phyloP scores from a whole-genome alignment of 2,888 invertebrate genomes.

The Cyaniris semiargus region DNA sequence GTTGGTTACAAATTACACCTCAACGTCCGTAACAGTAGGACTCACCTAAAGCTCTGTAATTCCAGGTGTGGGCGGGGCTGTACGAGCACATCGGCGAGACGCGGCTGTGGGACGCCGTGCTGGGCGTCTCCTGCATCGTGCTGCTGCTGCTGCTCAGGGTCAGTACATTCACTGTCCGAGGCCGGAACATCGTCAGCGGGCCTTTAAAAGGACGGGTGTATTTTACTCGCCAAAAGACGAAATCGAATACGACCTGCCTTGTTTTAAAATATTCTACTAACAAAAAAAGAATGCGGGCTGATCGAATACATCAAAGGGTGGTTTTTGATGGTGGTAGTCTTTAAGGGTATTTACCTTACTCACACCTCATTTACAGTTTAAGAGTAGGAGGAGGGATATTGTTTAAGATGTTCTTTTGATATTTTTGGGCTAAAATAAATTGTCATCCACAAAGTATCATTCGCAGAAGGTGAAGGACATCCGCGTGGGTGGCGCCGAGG shows the following conservation, averaged over 20 bases:
- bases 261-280: neutral
- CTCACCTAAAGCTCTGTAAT: neutral
- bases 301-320: too few relatives aligned
- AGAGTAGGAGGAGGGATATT: neutral
- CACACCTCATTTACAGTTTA: too few relatives aligned
- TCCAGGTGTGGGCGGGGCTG: slow-evolving; percentile 84
- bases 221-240: neutral
- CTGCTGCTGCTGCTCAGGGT: slow-evolving; percentile 86
- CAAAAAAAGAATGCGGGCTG: too few relatives aligned
- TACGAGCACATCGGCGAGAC: slow-evolving; percentile 86
- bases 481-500: slow-evolving; percentile 62
- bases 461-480: slow-evolving; percentile 87
- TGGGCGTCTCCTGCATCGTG: slow-evolving; percentile 85
- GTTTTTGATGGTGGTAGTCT: neutral
- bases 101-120: slow-evolving; percentile 84
- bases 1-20: too few relatives aligned
- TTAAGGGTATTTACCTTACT: neutral
- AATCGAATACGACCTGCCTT: neutral
- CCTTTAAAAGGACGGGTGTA: neutral
- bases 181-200: neutral
- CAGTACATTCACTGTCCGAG: slow-evolving; percentile 47
- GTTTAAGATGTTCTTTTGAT: neutral
- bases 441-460: neutral
- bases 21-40: neutral
- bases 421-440: neutral